Percentiles rank a stretch among this genome's conserved stretches.
Conservation (phyloP, 2,888 invertebrate species). For the Orthosia gothica region DNA sequence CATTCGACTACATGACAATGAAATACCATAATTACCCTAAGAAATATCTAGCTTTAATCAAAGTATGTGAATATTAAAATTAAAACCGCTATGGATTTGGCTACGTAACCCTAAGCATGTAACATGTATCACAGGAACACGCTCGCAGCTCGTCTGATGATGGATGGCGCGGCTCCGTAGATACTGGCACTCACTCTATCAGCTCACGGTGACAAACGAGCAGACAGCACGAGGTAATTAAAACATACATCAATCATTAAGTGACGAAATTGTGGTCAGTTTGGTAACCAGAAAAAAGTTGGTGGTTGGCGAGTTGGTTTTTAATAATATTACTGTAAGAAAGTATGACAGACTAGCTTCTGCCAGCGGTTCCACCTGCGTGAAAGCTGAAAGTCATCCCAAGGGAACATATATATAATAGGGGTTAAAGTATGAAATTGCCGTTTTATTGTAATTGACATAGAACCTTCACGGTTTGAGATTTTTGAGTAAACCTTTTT, state of each 20-base stretch:
- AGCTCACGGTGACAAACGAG: slow-evolving; percentile 59
- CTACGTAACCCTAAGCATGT: slow-evolving; percentile 7
- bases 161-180: slow-evolving; percentile 47
- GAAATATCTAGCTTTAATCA: too few species aligned
- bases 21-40: too few species aligned
- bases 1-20: too few species aligned
- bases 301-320: not conserved
- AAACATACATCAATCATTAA: slow-evolving; percentile 58
- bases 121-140: slow-evolving; percentile 11
- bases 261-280: slow-evolving; percentile 33
- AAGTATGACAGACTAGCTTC: not conserved
- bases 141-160: slow-evolving; percentile 33
- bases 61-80: too few species aligned
- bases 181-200: slow-evolving; percentile 60
- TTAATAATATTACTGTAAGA: not conserved
- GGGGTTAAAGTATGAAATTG: too few species aligned
- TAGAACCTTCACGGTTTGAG: too few species aligned
- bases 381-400: too few species aligned
- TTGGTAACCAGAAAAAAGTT: not conserved
- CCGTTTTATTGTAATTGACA: too few species aligned
- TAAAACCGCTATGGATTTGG: too few species aligned
- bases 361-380: too few species aligned
- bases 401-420: too few species aligned
- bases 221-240: slow-evolving; percentile 42
- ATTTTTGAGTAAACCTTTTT: too few species aligned